Conservation (phyloP, 2,797 vertebrate genomes). For the Lepus oiostolus region DNA sequence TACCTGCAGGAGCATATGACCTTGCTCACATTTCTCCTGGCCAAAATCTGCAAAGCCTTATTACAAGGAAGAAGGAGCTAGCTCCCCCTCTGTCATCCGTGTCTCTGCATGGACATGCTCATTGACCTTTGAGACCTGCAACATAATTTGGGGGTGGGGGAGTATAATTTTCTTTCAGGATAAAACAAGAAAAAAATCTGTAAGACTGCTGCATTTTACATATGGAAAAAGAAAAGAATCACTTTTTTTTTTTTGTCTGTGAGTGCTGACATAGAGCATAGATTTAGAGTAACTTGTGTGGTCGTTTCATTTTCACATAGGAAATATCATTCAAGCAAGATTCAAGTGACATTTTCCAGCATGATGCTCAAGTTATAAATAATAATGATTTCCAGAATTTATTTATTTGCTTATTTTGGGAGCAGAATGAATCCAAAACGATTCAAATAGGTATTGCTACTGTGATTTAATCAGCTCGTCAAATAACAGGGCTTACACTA, state of each 20-base stretch:
- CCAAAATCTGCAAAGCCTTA: constrained; percentile 81
- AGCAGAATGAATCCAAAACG: constrained; percentile 70
- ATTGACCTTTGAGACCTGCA: constrained; percentile 84
- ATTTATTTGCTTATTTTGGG: constrained; percentile 11
- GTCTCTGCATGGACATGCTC: constrained; percentile 76
- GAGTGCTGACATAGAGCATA: constrained; percentile 37
- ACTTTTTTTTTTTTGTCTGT: constrained; percentile 47
- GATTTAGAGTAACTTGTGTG: constrained; percentile 69
- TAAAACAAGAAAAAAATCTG: constrained; percentile 65
- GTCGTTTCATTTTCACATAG: constrained; percentile 73
- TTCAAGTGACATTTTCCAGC: constrained; percentile 82
- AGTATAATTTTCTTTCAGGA: constrained; percentile 71
- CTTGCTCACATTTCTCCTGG: constrained; percentile 85
- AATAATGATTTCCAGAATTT: constrained; percentile 75
- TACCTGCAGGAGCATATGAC: constrained; percentile 81
- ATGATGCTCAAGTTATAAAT: constrained; percentile 82
- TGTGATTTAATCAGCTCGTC: constrained; percentile 55
- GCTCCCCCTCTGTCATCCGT: constrained; percentile 71
- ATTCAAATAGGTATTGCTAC: constrained; percentile 61
- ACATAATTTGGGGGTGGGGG: constrained; percentile 63
- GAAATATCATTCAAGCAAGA: constrained; percentile 78
- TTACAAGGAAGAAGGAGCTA: constrained; percentile 78
- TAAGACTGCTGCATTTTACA: constrained; percentile 67
- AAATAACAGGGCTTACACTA: constrained; percentile 10
- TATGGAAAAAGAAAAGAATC: constrained; percentile 67